Evolutionary conservation across 2,888 invertebrate genomes (phyloP), one percentile per base, ranked within the genome.

Genomic region (Orthonychiurus folsomi): DNA sequence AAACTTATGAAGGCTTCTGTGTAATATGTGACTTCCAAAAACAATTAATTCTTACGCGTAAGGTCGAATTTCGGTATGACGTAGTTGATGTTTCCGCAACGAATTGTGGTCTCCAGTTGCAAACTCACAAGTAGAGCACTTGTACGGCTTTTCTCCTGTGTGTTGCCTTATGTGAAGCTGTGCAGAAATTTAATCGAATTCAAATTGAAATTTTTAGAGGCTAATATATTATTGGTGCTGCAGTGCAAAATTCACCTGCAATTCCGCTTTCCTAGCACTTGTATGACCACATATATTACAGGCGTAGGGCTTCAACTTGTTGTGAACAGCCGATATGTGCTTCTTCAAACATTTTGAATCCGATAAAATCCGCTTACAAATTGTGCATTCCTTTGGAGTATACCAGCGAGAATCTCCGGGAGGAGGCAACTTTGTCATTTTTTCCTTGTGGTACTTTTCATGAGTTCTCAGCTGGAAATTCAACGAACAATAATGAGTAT

Each of bases 121-220:
- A 75, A 86, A 89, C 12, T 81, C 79, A 74, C 88, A 88, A 24
- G 80, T 76, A 47, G 83, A 81, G 74, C 89, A 89, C 60, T 83
- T 81, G 70, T 85, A 84, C 0, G 88, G 88, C 74, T 88, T 89
- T 71, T 87, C 87, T 2, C 88, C 86, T 0, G 88, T 87, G 72
- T 89, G 88, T 70, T 86, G 86, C 15, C 88, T 78, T 72, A 85
- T 78, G 75, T 89, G 89, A 69, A 88, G 80, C 73, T 77, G 72
- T 56, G 78, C 65, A 71, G 61, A 61, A 56, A 59, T 23, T 28
- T 52, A 54, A 5, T 52, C 20, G 23, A 53, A 55, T 21, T 15
- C 60, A 57, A 50, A 59, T 58, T 52, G 25, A 59, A 25, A 55
- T 15, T 9, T 25, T 3, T 5, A 15, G 24, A 55, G 3, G 56